Evolutionary conservation across 2,888 invertebrate species (phyloP), one percentile per base, ranked within the genome.

Genomic region (Eupeodes latifasciatus): DNA sequence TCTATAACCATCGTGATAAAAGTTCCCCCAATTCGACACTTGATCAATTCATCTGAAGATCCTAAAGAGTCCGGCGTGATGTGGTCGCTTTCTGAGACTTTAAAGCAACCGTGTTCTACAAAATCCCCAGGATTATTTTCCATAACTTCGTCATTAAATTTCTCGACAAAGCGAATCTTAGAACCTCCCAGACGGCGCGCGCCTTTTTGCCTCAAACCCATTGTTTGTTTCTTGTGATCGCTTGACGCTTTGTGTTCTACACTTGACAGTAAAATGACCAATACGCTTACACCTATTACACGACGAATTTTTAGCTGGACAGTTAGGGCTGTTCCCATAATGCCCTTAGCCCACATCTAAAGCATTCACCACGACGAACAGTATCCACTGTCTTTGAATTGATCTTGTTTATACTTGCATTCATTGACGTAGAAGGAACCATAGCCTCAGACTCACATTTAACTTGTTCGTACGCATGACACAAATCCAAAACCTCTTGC

Each of bases 401-500:
- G 34, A 85, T 44, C 59, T 62, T 80, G 59, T 76, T 74, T 4
- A 79, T 49, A 36, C 67, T 75, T 5, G 66, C 12, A 53, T 49
- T 49, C 49, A 49, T 49, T 49, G 69, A 74, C 14, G 44, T 47
- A 36, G 64, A 78, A 16, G 78, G 81, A 16, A 74, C 53, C 62
- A 62, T 86, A 55, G 55, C 55, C 55, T 7, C 19, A 16, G 55
- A 55, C 55, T 55, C 59, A 34, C 27, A 12, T 27, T 27, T 59
- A 59, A 59, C 16, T 12, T 85, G 80, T 40, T 77, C 82, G 27
- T 89, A 49, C 0, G 75, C 76, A 11, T 86, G 81, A 6, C 81
- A 77, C 78, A 80, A 83, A 53, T 89, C 83, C 10, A 75, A 62
- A 14, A 81, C 44, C 19, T 83, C 76, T 2, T 9, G 7, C 0